Evolutionary conservation across 2,113 vertebrate genomes (phyloP).

Genomic region (Typhlomys cinereus): DNA sequence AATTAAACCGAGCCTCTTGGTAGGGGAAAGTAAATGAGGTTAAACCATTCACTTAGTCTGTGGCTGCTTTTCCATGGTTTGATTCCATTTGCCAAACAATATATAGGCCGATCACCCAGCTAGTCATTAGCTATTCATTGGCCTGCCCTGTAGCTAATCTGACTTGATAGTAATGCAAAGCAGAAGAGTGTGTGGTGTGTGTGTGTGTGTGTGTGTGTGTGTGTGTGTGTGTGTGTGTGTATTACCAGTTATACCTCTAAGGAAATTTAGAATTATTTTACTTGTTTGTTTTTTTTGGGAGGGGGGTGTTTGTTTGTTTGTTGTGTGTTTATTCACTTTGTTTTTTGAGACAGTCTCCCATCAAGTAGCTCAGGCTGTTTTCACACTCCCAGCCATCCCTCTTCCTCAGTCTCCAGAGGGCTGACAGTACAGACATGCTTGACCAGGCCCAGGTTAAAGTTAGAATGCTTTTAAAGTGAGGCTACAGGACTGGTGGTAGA

Average conservation of each 20-base stretch:
- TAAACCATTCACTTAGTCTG: constrained; percentile 19
- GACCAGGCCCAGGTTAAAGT: neutral
- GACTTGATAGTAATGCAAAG: neutral
- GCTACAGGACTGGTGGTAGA: neutral
- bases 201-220: neutral
- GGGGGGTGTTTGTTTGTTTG: no score
- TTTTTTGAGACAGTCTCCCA: neutral
- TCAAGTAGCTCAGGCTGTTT: neutral
- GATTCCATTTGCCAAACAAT: neutral
- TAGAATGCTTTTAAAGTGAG: constrained; percentile 30
- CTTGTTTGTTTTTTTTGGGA: neutral
- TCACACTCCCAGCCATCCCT: neutral
- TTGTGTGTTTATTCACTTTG: no score
- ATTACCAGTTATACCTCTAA: neutral
- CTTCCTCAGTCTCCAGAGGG: neutral
- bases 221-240: neutral
- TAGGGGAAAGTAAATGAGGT: constrained; percentile 50
- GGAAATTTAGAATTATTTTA: neutral
- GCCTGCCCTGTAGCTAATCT: neutral
- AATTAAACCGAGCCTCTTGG: constrained; percentile 48
- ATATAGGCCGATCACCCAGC: neutral
- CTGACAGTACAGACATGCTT: neutral
- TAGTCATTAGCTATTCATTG: neutral
- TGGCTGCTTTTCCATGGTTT: constrained; percentile 37
- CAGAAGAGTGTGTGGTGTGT: neutral